Percentiles rank a stretch among this genome's conserved stretches.
phyloP scores from a whole-genome alignment of 1,140 invertebrate genomes.

The Leptonema lineaticorne region DNA sequence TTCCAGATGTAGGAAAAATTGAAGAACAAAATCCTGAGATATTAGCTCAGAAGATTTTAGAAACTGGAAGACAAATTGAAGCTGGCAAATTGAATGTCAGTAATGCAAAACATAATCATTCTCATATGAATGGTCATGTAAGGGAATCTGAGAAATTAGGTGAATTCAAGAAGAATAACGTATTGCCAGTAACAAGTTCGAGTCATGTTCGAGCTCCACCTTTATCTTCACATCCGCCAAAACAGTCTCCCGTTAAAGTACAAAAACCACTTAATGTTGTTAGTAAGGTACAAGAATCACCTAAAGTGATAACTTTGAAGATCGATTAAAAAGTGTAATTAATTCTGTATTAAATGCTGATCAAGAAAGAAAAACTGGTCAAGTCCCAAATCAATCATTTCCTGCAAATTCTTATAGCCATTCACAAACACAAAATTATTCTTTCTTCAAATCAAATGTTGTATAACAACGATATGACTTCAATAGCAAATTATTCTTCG shows the following conservation, averaged over 20 bases:
- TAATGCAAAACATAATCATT: constrained; percentile 45
- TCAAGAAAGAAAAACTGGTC: constrained; percentile 57
- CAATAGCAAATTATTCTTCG: constrained; percentile 20
- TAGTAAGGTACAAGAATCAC: constrained; percentile 68
- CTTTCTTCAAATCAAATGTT: constrained; percentile 36
- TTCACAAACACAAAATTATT: constrained; percentile 18
- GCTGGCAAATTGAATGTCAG: constrained; percentile 65
- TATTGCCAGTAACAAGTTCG: constrained; percentile 10
- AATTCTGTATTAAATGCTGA: constrained; percentile 88
- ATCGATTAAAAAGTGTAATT: constrained; percentile 89
- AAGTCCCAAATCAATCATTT: constrained; percentile 38
- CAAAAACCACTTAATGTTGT: constrained; percentile 55
- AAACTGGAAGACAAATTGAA: constrained; percentile 84
- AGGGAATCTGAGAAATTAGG: constrained; percentile 47
- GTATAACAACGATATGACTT: constrained; percentile 8
- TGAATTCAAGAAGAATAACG: constrained; percentile 43
- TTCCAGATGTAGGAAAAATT: constrained; percentile 85
- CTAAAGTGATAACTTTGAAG: constrained; percentile 86
- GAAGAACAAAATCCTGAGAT: constrained; percentile 90
- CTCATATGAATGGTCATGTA: constrained; percentile 51
- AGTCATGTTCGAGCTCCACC: constrained; percentile 45
- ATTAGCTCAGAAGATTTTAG: constrained; percentile 83
- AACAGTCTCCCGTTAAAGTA: constrained; percentile 49
- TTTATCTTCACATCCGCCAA: constrained; percentile 43
- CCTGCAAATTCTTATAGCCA: constrained; percentile 38